Evolutionary conservation across 2,888 invertebrate species (phyloP), one percentile per base, ranked within the genome.

Genomic region (Tiliacea citrago): DNA sequence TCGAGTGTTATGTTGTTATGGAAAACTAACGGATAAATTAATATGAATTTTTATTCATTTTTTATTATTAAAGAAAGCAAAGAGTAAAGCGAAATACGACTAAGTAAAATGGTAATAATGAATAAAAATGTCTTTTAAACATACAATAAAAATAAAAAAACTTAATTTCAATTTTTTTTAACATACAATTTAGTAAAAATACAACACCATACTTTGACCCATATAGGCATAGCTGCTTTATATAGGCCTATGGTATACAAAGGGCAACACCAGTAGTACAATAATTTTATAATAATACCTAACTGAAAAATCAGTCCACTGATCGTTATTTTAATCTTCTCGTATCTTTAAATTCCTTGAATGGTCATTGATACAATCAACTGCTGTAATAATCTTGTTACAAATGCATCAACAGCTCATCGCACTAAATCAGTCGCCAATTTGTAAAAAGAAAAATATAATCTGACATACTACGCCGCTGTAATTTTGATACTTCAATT

Each of bases 271-370:
- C 21, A 39, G 0, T 35, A 35, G 16, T 60, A 4, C 13, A 45
- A 8, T 29, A 7, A 24, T 21, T 10, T 6, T 21, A 29, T 51
- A 53, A 47, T 53, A n/a, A 2, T 29, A 29, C 29, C 29, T 18
- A 0, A 8, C 8, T 7, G 9, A 51, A 61, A 66, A 57, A 21
- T 39, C 24, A 39, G 7, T 24, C 21, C 53, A 63, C 49, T 63
- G 51, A 68, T 74, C 18, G 13, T 62, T 57, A 55, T 13, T 51
- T 53, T 68, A 68, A 68, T 73, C 21, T 79, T 35, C 47, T 66
- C 35, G 4, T 66, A 66, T 77, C 73, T 66, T 45, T 24, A 45
- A 61, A 42, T 66, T 61, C 35, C 2, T 53, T 74, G 21, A 62
- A 57, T 63, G 42, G 9, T 63, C 21, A 29, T 62, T 53, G 42